Percentiles rank a stretch among this genome's conserved stretches.
Evolutionary conservation across 2,113 vertebrate genomes (phyloP).

Genomic region (Nyctibius bracteatus): DNA sequence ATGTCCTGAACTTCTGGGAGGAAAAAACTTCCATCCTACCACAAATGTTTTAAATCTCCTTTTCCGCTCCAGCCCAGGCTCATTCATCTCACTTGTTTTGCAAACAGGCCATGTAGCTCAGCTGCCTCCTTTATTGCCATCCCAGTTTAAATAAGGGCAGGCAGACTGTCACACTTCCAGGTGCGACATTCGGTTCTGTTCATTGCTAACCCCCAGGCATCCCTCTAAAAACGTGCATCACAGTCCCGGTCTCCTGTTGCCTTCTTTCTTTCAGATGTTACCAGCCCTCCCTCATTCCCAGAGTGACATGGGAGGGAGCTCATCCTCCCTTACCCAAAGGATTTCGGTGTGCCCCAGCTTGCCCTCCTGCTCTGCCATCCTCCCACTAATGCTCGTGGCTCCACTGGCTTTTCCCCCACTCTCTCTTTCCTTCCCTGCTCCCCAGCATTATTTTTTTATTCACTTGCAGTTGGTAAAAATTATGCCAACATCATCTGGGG

Average conservation of each 20-base stretch:
- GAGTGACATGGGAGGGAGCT: neutral
- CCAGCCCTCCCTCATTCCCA: neutral
- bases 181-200: neutral
- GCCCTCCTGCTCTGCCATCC: neutral
- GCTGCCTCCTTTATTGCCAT: neutral
- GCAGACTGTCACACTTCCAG: neutral
- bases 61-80: neutral
- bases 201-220: neutral
- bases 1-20: neutral
- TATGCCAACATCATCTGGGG: neutral
- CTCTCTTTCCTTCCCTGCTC: neutral
- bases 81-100: neutral
- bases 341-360: neutral
- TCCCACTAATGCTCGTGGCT: neutral
- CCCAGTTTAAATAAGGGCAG: neutral
- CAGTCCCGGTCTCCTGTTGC: fast-evolving
- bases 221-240: neutral
- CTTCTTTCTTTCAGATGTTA: neutral
- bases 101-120: neutral
- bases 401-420: neutral
- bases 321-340: neutral
- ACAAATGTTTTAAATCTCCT: neutral
- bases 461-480: neutral
- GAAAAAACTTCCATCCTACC: neutral
- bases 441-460: neutral